Evolutionary conservation across 1,140 invertebrate genomes (phyloP).

Genomic region (Tetramorium simillimum): DNA sequence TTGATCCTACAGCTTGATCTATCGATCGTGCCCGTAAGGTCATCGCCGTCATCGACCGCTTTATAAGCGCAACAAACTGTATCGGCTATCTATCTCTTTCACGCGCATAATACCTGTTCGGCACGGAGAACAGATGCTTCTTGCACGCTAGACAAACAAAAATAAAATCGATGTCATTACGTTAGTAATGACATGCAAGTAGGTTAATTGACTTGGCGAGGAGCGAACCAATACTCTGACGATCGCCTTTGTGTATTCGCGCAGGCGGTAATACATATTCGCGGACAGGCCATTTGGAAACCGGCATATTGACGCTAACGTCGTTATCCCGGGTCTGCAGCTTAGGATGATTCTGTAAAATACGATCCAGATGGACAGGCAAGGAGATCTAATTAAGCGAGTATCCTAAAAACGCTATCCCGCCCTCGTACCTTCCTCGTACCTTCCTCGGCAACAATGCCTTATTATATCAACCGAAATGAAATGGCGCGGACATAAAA

Average conservation of each 20-base stretch:
- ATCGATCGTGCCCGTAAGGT: slow-evolving; percentile 30
- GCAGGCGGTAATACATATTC: background rate
- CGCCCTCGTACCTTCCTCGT: slow-evolving; percentile 31
- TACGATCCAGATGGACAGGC: slow-evolving; percentile 52
- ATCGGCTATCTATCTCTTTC: slow-evolving; percentile 38
- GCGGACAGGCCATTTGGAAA: background rate
- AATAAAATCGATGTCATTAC: background rate
- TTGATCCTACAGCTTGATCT: slow-evolving; percentile 33
- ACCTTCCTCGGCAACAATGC: slow-evolving; percentile 72
- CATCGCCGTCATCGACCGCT: slow-evolving; percentile 22
- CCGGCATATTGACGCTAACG: slow-evolving; percentile 36
- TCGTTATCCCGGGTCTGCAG: slow-evolving; percentile 44
- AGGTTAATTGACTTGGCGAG: slow-evolving; percentile 37
- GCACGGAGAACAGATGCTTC: background rate
- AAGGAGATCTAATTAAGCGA: slow-evolving; percentile 75
- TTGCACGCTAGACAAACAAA: background rate
- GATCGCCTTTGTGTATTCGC: background rate
- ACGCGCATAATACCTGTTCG: background rate
- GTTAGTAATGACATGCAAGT: slow-evolving; percentile 35
- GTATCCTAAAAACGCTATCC: slow-evolving; percentile 71
- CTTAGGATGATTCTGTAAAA: slow-evolving; percentile 68
- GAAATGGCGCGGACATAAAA: slow-evolving; percentile 84
- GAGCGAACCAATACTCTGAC: background rate
- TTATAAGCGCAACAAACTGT: slow-evolving; percentile 34
- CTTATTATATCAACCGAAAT: slow-evolving; percentile 81